phyloP scores from a whole-genome alignment of 2,888 invertebrate genomes.

The Drosophila pseudotalamancana region DNA sequence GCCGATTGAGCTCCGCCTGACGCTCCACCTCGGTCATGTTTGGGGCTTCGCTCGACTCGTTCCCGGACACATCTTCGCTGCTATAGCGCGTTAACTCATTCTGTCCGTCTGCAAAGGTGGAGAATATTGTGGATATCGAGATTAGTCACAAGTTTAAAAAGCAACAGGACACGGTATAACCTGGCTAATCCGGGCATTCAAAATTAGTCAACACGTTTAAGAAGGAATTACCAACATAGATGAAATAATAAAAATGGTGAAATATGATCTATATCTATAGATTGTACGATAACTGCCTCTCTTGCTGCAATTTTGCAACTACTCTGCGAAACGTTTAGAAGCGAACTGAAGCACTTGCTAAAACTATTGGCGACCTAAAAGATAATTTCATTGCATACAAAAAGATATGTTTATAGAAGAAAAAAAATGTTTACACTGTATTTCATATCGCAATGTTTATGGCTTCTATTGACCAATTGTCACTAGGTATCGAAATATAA shows the following conservation, averaged over 20 bases:
- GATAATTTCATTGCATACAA: constrained; percentile 5
- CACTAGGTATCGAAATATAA: not conserved
- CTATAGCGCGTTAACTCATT: constrained; percentile 84
- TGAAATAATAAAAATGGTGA: not conserved
- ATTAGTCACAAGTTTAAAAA: not conserved
- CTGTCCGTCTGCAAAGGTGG: constrained; percentile 72
- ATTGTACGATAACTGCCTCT: not conserved
- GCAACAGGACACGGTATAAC: too few species aligned
- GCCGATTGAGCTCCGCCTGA: constrained; percentile 88
- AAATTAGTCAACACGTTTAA: too few species aligned
- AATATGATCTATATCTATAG: not conserved
- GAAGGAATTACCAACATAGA: not conserved
- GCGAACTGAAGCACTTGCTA: constrained; percentile 15
- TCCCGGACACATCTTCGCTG: constrained; percentile 84
- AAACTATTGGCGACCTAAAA: constrained; percentile 8
- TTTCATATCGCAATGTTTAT: not conserved
- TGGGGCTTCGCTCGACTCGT: constrained; percentile 83
- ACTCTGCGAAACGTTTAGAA: constrained; percentile 11
- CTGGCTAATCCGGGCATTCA: too few species aligned
- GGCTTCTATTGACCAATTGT: not conserved
- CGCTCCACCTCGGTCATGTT: constrained; percentile 84
- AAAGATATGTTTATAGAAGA: not conserved
- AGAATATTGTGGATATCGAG: not conserved
- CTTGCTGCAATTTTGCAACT: constrained; percentile 14
- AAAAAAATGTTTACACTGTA: constrained; percentile 17